phyloP scores from a whole-genome alignment of 2,888 invertebrate species.

The Mantis religiosa region DNA sequence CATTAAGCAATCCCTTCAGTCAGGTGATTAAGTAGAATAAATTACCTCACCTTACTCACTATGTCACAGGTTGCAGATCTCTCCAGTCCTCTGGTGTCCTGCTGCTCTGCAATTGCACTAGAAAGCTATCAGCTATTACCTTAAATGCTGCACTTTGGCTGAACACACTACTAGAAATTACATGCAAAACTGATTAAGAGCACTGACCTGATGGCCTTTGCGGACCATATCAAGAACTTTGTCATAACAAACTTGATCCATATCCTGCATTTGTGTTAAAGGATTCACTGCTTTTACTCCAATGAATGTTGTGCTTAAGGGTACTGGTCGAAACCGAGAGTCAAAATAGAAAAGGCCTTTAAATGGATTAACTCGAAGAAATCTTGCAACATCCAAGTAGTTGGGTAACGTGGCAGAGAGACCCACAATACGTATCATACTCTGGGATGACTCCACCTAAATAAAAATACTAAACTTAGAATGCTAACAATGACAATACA shows the following conservation, averaged over 20 bases:
- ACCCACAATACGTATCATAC: constrained; percentile 95
- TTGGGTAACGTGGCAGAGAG: constrained; percentile 96
- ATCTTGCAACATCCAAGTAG: constrained; percentile 92
- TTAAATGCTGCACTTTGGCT: neutral
- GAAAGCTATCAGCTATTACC: no score
- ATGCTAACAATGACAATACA: neutral
- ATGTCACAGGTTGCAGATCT: no score
- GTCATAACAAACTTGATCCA: constrained; percentile 91
- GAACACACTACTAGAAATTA: neutral
- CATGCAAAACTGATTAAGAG: neutral
- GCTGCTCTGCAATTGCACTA: no score
- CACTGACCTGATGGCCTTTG: constrained; percentile 77
- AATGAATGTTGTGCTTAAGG: constrained; percentile 85
- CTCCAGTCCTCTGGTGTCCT: no score
- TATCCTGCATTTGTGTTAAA: constrained; percentile 63
- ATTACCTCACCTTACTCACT: no score
- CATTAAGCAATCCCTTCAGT: no score
- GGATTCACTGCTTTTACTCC: constrained; percentile 70
- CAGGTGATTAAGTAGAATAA: no score
- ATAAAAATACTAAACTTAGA: neutral
- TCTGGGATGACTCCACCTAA: constrained; percentile 78
- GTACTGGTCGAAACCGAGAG: constrained; percentile 91
- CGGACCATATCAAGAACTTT: constrained; percentile 82
- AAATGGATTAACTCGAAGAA: constrained; percentile 88
- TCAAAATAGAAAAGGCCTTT: constrained; percentile 91